Evolutionary conservation across 2,113 vertebrate genomes (phyloP).

Genomic region (Sylvilagus bachmani): DNA sequence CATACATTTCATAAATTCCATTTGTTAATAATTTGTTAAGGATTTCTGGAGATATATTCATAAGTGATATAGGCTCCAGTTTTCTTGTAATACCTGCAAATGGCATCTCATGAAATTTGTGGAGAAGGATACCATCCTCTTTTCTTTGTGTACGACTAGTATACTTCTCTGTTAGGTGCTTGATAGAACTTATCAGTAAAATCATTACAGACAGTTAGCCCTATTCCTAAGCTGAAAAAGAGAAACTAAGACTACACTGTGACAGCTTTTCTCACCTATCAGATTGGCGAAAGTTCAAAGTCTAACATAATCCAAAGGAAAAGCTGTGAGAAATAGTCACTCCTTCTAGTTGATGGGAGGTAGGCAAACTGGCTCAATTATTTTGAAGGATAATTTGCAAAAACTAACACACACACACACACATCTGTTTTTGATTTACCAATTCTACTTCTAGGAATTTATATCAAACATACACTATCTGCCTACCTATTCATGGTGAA

Average conservation of each 20-base stretch:
- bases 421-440: not conserved
- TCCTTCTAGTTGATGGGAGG: not conserved
- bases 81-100: not conserved
- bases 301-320: not conserved
- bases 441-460: not conserved
- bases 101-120: not conserved
- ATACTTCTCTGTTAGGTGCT: not conserved
- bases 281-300: not conserved
- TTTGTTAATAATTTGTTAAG: not conserved
- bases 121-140: not conserved
- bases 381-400: not conserved
- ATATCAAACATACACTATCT: not conserved
- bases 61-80: not conserved
- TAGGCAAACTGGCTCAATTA: not conserved
- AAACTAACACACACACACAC: not conserved
- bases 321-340: not conserved
- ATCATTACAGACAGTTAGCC: not conserved
- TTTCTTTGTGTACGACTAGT: not conserved
- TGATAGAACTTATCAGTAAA: not conserved
- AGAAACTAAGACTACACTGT: not conserved
- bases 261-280: not conserved
- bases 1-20: not conserved
- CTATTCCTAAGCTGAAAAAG: not conserved
- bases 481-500: not conserved
- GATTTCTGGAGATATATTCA: not conserved